Conservation (phyloP, 92 coral and sea anemone genomes). For the Bergia sp. region DNA sequence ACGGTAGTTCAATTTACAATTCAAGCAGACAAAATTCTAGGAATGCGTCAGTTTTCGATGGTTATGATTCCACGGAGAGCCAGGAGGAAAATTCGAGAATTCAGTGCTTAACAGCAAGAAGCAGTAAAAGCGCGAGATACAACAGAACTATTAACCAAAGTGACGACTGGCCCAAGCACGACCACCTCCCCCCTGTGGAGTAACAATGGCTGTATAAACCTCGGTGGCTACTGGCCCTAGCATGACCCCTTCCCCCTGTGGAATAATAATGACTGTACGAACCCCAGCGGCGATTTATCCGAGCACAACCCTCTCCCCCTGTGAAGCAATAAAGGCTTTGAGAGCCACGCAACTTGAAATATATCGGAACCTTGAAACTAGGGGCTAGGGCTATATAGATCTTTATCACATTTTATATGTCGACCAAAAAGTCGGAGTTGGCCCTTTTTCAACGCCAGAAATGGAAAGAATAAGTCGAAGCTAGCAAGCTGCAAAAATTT, state of each 20-base stretch:
- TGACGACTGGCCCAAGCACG: neutral
- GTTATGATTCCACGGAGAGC: slow-evolving; percentile 4
- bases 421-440: no score
- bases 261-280: neutral
- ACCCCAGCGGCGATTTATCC: no score
- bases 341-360: no score
- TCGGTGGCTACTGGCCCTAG: neutral
- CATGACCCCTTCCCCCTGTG: slow-evolving; percentile 8
- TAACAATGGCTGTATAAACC: neutral
- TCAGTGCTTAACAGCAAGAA: slow-evolving; percentile 3
- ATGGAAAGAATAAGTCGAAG: no score
- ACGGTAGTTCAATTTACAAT: neutral
- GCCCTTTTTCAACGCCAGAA: no score
- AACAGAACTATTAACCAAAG: neutral
- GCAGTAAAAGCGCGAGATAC: slow-evolving; percentile 14
- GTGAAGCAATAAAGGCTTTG: no score
- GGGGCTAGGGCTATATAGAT: no score
- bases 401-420: no score
- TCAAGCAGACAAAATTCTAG: neutral
- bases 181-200: slow-evolving; percentile 34
- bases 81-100: slow-evolving; percentile 14
- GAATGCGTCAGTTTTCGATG: neutral
- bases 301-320: no score
- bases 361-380: no score
- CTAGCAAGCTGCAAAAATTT: no score